Percentiles rank a stretch among this genome's conserved stretches.
phyloP scores from a whole-genome alignment of 2,797 vertebrate species.

The Sebastes itinus region DNA sequence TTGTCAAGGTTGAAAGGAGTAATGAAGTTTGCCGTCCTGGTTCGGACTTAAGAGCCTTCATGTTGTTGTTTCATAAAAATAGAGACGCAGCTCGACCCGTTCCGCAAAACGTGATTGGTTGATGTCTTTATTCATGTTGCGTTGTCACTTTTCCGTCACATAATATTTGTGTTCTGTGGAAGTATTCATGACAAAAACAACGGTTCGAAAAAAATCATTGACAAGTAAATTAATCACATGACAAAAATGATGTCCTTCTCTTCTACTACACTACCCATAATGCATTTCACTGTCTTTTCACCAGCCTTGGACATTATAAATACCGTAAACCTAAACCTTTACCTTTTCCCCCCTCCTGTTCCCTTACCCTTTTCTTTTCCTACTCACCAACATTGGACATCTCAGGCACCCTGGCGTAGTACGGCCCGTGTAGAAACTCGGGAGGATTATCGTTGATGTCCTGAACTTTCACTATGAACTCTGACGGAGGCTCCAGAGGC shows the following conservation, averaged over 20 bases:
- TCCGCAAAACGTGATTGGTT: no score
- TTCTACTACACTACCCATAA: background rate
- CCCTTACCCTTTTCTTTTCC: background rate
- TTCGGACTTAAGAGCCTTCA: no score
- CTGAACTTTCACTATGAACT: slow-evolving; percentile 99
- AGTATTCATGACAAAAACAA: no score
- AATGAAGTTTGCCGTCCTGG: no score
- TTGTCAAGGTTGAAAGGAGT: no score
- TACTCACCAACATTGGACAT: slow-evolving; percentile 98
- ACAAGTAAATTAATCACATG: background rate
- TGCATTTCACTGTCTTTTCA: background rate
- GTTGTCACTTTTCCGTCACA: no score
- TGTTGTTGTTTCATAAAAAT: no score
- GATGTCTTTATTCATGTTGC: no score
- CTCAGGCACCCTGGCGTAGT: slow-evolving; percentile 95
- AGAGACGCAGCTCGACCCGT: no score
- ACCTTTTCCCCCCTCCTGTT: background rate
- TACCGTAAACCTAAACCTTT: background rate
- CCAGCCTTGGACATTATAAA: background rate
- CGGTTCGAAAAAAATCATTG: no score
- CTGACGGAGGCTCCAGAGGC: slow-evolving; percentile 94
- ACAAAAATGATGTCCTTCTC: no score
- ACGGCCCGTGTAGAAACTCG: slow-evolving; percentile 94
- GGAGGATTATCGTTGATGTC: slow-evolving; percentile 99
- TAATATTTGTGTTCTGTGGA: no score